Evolutionary conservation across 2,888 invertebrate genomes (phyloP).

Genomic region (Apodemia zela): DNA sequence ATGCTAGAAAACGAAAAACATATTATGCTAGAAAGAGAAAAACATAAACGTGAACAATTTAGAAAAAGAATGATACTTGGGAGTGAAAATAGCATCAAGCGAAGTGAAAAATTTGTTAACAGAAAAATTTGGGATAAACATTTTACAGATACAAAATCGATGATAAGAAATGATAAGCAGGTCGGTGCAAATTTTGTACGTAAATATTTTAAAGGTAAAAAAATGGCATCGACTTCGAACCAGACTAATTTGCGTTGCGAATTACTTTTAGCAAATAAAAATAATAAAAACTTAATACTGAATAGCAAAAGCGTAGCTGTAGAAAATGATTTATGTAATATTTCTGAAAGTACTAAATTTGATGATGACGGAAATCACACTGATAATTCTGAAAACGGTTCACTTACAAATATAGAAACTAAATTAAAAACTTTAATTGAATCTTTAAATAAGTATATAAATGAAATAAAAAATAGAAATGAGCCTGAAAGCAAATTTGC

Average conservation of each 20-base stretch:
- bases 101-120: background rate
- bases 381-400: constrained; percentile 19
- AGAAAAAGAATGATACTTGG: background rate
- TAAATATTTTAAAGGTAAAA: background rate
- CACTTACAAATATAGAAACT: constrained; percentile 46
- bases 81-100: background rate
- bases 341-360: constrained; percentile 25
- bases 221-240: background rate
- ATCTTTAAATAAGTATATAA: constrained; percentile 48
- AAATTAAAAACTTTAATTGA: constrained; percentile 51
- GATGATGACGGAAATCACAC: constrained; percentile 27
- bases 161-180: background rate
- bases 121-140: background rate
- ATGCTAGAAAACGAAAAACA: constrained; percentile 38
- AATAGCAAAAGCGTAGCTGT: background rate
- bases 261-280: background rate
- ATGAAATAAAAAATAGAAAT: constrained; percentile 37
- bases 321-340: constrained; percentile 19
- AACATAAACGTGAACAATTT: background rate
- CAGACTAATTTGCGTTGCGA: background rate
- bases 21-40: background rate
- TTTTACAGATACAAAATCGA: background rate
- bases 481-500: constrained; percentile 26
- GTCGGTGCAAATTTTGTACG: background rate
- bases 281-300: background rate